phyloP scores from a whole-genome alignment of 1,140 invertebrate species.

The Drosophila subpulchrella region DNA sequence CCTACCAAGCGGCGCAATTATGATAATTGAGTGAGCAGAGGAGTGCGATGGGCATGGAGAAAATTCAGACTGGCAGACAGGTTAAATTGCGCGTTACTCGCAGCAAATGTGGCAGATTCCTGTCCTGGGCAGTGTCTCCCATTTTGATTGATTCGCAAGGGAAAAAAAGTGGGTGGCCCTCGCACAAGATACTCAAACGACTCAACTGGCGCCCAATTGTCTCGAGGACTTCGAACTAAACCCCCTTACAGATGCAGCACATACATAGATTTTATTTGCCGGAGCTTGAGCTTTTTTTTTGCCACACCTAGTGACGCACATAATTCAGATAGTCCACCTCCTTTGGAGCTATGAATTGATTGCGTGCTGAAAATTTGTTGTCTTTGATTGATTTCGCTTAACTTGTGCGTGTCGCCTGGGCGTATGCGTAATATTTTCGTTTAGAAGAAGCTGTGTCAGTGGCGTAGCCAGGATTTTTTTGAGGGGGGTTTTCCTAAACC shows the following conservation, averaged over 20 bases:
- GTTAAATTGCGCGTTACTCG: conserved; percentile 77
- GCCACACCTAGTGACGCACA: conserved; percentile 58
- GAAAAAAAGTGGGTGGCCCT: not conserved
- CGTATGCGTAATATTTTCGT: conserved; percentile 51
- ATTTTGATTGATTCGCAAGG: conserved; percentile 67
- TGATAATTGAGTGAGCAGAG: conserved; percentile 70
- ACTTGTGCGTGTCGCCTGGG: conserved; percentile 32
- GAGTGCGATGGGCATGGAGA: conserved; percentile 9
- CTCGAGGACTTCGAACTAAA: conserved; percentile 56
- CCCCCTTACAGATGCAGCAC: conserved; percentile 16
- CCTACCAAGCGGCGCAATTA: conserved; percentile 53
- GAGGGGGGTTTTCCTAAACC: too few species aligned
- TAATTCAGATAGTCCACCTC: not conserved
- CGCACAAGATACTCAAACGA: not conserved
- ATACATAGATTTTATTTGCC: conserved; percentile 9
- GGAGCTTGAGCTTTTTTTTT: not conserved
- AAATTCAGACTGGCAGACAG: conserved; percentile 57
- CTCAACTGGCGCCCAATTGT: conserved; percentile 62
- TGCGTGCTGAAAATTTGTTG: conserved; percentile 68
- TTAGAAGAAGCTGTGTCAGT: conserved; percentile 46
- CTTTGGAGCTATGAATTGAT: conserved; percentile 54
- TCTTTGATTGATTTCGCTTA: conserved; percentile 75
- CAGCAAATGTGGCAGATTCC: conserved; percentile 46
- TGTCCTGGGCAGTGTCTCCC: conserved; percentile 9
- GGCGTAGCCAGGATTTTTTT: too few species aligned